Evolutionary conservation across 2,888 invertebrate species (phyloP).

Genomic region (Phaedon cochleariae): DNA sequence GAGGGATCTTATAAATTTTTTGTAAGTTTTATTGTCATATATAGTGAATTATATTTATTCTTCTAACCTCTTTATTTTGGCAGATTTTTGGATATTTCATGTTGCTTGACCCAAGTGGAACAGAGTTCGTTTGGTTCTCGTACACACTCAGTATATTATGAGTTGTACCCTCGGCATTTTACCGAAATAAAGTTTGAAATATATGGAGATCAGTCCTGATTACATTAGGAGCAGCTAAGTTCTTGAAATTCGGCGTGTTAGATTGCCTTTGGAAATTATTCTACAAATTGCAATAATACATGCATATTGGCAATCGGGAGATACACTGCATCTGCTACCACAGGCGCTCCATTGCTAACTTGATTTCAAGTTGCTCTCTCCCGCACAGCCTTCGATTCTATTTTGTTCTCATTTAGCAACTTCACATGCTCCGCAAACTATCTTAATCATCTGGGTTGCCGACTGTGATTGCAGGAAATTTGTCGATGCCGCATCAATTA

Average conservation of each 20-base stretch:
- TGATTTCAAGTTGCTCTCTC: constrained; percentile 44
- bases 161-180: no score
- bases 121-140: no score
- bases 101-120: no score
- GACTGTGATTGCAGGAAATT: constrained; percentile 42
- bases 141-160: no score
- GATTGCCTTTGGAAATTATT: constrained; percentile 56
- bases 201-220: constrained; percentile 30
- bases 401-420: constrained; percentile 47
- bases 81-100: no score
- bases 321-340: constrained; percentile 48
- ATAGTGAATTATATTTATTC: no score
- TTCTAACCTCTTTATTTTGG: no score
- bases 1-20: no score
- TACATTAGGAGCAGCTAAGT: constrained; percentile 34
- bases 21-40: no score
- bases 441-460: constrained; percentile 44
- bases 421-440: constrained; percentile 43
- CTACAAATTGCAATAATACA: constrained; percentile 58
- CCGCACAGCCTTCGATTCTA: constrained; percentile 44
- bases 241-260: constrained; percentile 47
- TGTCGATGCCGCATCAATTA: constrained; percentile 28
- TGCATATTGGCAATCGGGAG: constrained; percentile 58
- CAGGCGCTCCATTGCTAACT: constrained; percentile 48
- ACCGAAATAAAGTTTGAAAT: constrained; percentile 30